Base-by-base conservation (phyloP, 1,140 invertebrate genomes). In the silkworm (Bombyx mori) region DNA sequence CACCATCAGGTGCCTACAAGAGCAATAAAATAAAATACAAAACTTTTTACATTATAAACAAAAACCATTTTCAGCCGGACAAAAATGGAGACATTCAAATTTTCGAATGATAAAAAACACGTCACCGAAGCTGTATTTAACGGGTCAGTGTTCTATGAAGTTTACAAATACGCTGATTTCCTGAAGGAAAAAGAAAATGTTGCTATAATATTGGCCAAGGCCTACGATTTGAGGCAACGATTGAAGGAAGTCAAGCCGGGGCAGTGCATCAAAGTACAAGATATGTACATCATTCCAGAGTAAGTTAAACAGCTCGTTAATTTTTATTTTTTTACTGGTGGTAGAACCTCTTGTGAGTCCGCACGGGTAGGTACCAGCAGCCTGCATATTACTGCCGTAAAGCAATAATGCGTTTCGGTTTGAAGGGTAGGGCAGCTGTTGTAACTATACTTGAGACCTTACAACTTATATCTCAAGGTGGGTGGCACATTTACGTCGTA, bases 131-230 rank as follows among this genome's bases (percentile, higher is more conserved):
- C 50, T 42, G 47, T 54, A 9, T 49, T 53, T 42, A 46, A 57
- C 3, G 79, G 79, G 0, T 52, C 60, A 1, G 9, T 60, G 7
- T 82, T 82, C 49, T 82, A 73, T 54, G 46, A 60, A 7, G 56
- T 69, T 8, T 82, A 79, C 45, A 79, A 80, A 48, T 56, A 73
- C 3, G 53, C 77, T 1, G 67, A 71, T 6, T 82, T 82, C 54
- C 52, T 82, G 6, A 54, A 58, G n/a, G 48, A 65, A 7, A 57
- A 52, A 35, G 60, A 66, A 0, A 77, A 80, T 56, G 64, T 82
- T n/a, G 65, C 69, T 49, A 67, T 54, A 2, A 68, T 82, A 35
- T 60, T 82, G n/a, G 56, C 58, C 0, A 68, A 70, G 52, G 68
- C 74, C 1, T 66, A 79, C 56, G 65, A 75, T 51, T 52, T 82